Base-by-base conservation (phyloP, 2,888 invertebrate species). In the Altica lythri region DNA sequence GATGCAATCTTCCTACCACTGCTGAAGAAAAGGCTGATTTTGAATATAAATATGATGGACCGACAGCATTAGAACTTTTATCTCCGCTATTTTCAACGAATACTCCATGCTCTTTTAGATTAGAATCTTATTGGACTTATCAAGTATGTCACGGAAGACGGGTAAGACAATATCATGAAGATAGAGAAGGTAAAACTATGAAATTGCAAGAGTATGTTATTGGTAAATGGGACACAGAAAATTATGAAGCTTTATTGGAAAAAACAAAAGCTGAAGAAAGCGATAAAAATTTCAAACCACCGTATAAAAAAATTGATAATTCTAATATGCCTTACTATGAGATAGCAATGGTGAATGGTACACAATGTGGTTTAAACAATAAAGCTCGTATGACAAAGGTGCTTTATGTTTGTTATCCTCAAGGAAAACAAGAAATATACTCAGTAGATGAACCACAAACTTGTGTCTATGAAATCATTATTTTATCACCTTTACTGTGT, bases 111-210 rank as follows among this genome's bases (percentile, higher is more conserved):
- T 92, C 93, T 0, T 62, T 62, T 44, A 51, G 92, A 59, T 77
- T 93, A 43, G 95, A 94, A 72, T 86, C 89, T 2, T 97, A 95
- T 71, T 97, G 97, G 97, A 93, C 93, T 0, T 97, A 97, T 74
- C 95, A 97, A 76, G 84, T 97, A 19, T 97, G 97, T 68, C 97
- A 97, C 76, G 96, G 96, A 0, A 82, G 85, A 64, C 90, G 89
- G 73, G 85, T 98, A 2, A 82, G 92, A 17, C 98, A 99, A 73
- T 99, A 92, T 73, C 97, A 99, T 74, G 97, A 98, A 73, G 94
- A 95, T 67, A 83, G 93, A 63, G 95, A 95, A 74, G 89, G 86
- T 76, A 88, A 92, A 77, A 84, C 86, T 72, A 82, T 90, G 1
- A 90, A 88, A 71, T 77, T 86, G 0, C 95, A 95, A 71, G 92